A percentile compares a stretch with the other conserved stretches of the same genome.
These are phyloP conservation scores for Drosophila colorata DNA, from an alignment of 2,888 invertebrate species.

Conservation along the genomic window DNA sequence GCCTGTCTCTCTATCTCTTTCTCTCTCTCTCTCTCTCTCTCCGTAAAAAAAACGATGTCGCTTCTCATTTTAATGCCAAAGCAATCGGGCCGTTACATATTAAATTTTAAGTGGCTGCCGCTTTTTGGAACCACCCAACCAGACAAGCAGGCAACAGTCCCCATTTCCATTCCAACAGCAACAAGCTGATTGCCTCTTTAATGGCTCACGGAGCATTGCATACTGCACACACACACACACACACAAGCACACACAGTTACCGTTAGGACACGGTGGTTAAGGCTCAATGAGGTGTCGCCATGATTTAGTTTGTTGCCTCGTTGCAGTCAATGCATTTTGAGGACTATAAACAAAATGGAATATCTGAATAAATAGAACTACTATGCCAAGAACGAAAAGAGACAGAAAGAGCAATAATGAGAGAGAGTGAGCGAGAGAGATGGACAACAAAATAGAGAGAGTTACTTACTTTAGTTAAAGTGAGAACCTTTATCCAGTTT, in stretches of 20 bases:
- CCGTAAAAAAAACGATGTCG: constrained; percentile 29
- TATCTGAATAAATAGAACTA: neutral
- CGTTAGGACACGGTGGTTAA: constrained; percentile 66
- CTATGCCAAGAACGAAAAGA: neutral
- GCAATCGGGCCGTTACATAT: constrained; percentile 63
- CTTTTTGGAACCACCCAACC: constrained; percentile 19
- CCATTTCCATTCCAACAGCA: constrained; percentile 8
- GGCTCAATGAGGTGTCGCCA: constrained; percentile 72
- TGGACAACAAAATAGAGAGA: too few relatives aligned
- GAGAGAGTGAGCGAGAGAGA: too few relatives aligned
- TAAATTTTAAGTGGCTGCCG: constrained; percentile 63
- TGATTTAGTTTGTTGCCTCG: constrained; percentile 62
- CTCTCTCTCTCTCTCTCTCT: neutral
- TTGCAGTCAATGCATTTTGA: constrained; percentile 49
- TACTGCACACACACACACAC: constrained; percentile 24
- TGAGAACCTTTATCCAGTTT: too few relatives aligned
- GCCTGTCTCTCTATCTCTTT: constrained; percentile 26
- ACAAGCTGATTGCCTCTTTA: constrained; percentile 58
- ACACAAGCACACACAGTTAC: constrained; percentile 10
- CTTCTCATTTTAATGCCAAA: constrained; percentile 55
- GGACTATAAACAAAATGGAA: constrained; percentile 1
- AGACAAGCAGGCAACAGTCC: constrained; percentile 5
- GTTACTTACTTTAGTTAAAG: too few relatives aligned
- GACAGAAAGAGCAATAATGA: neutral
- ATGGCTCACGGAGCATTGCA: constrained; percentile 67